Conservation (phyloP, 2,888 invertebrate genomes). For the Polydrusus tereticollis region DNA sequence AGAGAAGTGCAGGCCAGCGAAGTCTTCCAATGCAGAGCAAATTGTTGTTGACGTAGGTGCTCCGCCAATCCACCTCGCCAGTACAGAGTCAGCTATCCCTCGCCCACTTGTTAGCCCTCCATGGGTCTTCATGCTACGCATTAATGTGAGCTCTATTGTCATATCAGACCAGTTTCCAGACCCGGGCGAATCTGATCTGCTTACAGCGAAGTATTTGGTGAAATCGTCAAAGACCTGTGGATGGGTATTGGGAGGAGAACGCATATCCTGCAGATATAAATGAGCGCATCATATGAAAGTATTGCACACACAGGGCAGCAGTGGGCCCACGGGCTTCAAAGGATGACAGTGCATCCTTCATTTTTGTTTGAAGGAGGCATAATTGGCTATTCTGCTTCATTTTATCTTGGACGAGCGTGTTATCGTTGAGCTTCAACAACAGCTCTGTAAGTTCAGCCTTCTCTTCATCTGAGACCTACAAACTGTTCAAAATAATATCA, state of each 20-base stretch:
- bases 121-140: not conserved
- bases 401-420: not conserved
- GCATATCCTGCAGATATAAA: no score
- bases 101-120: not conserved
- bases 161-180: not conserved
- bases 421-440: not conserved
- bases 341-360: constrained; percentile 14
- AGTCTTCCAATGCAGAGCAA: not conserved
- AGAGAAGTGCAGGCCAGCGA: not conserved
- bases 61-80: not conserved
- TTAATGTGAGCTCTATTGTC: not conserved
- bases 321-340: constrained; percentile 29
- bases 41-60: not conserved
- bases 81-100: not conserved
- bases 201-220: not conserved
- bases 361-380: constrained; percentile 7
- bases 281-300: not conserved
- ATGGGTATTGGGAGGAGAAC: no score
- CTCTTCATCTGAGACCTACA: not conserved
- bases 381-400: not conserved
- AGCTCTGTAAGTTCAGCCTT: not conserved
- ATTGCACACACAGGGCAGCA: constrained; percentile 6
- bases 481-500: not conserved
- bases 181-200: not conserved
- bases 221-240: not conserved